A percentile compares a stretch with the other conserved stretches of the same genome.
Conservation (phyloP, 2,888 invertebrate species). For the Hecatera dysodea region DNA sequence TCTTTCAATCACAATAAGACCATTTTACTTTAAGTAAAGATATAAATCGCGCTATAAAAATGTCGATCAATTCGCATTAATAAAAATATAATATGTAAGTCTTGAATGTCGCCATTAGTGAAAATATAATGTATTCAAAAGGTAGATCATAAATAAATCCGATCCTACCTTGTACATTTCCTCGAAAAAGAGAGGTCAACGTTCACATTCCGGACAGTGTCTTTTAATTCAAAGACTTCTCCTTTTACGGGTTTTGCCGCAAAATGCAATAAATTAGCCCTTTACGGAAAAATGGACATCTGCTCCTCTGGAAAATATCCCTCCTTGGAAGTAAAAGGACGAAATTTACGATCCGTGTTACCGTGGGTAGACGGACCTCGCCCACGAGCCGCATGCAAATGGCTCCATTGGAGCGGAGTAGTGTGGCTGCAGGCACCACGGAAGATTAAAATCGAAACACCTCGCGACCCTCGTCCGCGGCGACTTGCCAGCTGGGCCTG, state of each 20-base stretch:
- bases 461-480: slow-evolving; percentile 71
- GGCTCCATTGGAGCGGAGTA: slow-evolving; percentile 85
- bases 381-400: slow-evolving; percentile 89
- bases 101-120: slow-evolving; percentile 14
- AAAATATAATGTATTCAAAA: slow-evolving; percentile 52
- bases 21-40: slow-evolving; percentile 69
- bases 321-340: slow-evolving; percentile 88
- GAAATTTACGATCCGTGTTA: slow-evolving; percentile 89
- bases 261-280: slow-evolving; percentile 88
- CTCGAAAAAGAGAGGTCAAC: slow-evolving; percentile 77
- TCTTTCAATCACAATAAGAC: slow-evolving; percentile 83
- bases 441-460: slow-evolving; percentile 84
- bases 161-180: slow-evolving; percentile 48
- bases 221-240: slow-evolving; percentile 84
- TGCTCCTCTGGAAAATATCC: slow-evolving; percentile 86
- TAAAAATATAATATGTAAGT: slow-evolving; percentile 5
- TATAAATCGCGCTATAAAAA: slow-evolving; percentile 49
- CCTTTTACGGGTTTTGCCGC: slow-evolving; percentile 83
- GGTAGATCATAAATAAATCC: slow-evolving; percentile 58
- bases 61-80: slow-evolving; percentile 24
- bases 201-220: slow-evolving; percentile 78
- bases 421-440: slow-evolving; percentile 76
- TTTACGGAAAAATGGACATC: slow-evolving; percentile 88
- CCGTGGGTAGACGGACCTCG: slow-evolving; percentile 87
- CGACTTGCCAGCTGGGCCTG: slow-evolving; percentile 6